phyloP scores from a whole-genome alignment of 2,113 vertebrate species.

The Arizona elegans region DNA sequence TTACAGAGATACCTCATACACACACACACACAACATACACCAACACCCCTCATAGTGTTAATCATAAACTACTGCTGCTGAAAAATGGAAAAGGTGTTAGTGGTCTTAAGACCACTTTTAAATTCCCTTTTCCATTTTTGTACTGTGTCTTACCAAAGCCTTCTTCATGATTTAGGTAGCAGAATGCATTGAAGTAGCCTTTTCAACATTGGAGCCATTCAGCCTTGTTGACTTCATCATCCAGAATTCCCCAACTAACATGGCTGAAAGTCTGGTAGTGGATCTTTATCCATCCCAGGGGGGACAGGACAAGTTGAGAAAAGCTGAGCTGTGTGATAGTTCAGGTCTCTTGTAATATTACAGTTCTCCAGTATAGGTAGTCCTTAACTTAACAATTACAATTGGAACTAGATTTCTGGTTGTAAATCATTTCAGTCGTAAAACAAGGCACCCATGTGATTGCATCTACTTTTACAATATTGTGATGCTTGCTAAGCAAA shows the following conservation, averaged over 20 bases:
- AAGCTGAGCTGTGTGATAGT: not conserved
- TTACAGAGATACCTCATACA: not conserved
- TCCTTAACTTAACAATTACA: not conserved
- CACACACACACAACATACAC: not conserved
- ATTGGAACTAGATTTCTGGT: not conserved
- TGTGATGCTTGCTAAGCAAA: not conserved
- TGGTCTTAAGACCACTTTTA: not conserved
- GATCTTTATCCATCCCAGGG: not conserved
- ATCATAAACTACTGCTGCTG: not conserved
- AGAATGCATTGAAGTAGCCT: not conserved
- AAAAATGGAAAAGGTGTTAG: not conserved
- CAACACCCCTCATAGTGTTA: not conserved
- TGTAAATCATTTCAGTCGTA: not conserved
- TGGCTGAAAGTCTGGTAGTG: not conserved
- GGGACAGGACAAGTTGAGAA: not conserved
- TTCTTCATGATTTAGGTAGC: not conserved
- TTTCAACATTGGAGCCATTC: not conserved
- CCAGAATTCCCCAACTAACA: not conserved
- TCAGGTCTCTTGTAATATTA: not conserved
- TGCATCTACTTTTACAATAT: not conserved
- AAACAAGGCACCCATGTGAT: no score
- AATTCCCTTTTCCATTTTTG: not conserved
- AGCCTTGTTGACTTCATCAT: not conserved
- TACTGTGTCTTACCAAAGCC: not conserved
- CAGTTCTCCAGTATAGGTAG: not conserved